Percentiles rank a stretch among this genome's conserved stretches.
phyloP scores from a whole-genome alignment of 2,888 invertebrate genomes.

The Aelia acuminata region DNA sequence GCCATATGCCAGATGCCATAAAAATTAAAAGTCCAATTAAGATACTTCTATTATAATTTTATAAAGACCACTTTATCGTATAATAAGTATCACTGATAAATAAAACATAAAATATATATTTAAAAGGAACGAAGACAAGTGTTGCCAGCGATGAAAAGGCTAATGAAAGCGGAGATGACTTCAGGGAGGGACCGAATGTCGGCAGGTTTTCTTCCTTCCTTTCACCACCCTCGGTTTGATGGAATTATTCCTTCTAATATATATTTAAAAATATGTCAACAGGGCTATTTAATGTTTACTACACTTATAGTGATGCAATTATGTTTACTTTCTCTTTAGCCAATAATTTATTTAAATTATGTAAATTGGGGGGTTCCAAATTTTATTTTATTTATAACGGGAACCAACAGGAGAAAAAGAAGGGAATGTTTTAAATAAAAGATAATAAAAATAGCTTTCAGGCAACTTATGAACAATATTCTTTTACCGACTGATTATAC shows the following conservation, averaged over 20 bases:
- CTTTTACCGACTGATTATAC: too few species aligned
- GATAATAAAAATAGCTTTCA: too few species aligned
- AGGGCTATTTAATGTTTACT: not conserved
- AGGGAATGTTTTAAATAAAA: too few species aligned
- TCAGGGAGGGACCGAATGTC: not conserved
- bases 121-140: not conserved
- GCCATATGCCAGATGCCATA: too few species aligned
- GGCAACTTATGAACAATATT: too few species aligned
- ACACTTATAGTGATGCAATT: not conserved
- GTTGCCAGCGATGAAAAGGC: not conserved
- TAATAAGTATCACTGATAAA: too few species aligned
- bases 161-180: conserved; percentile 25
- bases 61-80: too few species aligned
- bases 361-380: not conserved
- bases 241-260: not conserved
- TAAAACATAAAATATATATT: not conserved
- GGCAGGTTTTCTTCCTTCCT: conserved; percentile 18
- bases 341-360: too few species aligned
- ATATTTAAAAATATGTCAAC: not conserved
- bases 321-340: not conserved
- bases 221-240: not conserved
- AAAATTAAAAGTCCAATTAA: too few species aligned
- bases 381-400: too few species aligned
- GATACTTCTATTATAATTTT: too few species aligned
- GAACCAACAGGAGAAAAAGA: too few species aligned